Evolutionary conservation across 2,797 vertebrate genomes (phyloP).

Genomic region (Sorex maritimensis): DNA sequence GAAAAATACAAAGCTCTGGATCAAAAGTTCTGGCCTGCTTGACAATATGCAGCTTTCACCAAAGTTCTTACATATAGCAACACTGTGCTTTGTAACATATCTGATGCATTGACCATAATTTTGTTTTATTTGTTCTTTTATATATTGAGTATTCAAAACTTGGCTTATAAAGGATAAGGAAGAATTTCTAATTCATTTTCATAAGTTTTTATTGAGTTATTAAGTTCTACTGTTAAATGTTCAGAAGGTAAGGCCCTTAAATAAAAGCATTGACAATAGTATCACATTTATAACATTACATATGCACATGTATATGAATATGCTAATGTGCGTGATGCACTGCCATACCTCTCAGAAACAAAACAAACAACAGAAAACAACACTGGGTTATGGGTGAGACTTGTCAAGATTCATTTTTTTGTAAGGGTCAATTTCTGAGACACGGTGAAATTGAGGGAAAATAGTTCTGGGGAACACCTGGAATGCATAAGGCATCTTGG

Average conservation of each 20-base stretch:
- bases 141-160: not conserved
- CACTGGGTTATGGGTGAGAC: not conserved
- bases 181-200: not conserved
- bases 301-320: not conserved
- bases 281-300: too few relatives aligned
- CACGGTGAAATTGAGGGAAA: not conserved
- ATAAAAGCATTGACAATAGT: too few relatives aligned
- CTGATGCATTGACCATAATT: not conserved
- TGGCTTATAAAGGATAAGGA: not conserved
- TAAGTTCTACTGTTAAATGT: not conserved
- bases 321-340: not conserved
- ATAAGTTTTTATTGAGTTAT: not conserved
- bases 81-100: not conserved
- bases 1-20: not conserved
- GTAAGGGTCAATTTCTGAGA: not conserved
- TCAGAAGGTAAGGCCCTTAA: too few relatives aligned
- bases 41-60: not conserved
- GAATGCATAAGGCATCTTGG: not conserved
- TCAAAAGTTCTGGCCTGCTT: not conserved
- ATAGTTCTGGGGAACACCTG: not conserved
- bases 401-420: not conserved
- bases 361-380: not conserved
- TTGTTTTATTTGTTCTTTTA: not conserved
- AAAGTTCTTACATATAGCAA: not conserved
- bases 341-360: not conserved